Conservation (phyloP, 1,140 invertebrate genomes). For the Dermatophagoides farinae region DNA sequence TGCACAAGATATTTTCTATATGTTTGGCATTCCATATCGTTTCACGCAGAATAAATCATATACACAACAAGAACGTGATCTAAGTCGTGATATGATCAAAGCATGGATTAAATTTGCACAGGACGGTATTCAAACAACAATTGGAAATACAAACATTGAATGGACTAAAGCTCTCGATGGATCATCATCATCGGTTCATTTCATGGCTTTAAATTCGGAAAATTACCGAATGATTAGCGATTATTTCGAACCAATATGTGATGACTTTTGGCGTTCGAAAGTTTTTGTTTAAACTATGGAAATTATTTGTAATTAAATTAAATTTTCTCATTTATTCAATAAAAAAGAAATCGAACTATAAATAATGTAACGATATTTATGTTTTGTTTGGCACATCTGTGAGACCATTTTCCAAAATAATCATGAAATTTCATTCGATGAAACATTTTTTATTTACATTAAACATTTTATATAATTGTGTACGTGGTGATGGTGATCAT, state of each 20-base stretch:
- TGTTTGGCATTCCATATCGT: constrained; percentile 43
- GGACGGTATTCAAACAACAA: constrained; percentile 11
- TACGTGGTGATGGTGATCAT: too few species aligned
- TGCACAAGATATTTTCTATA: constrained; percentile 80
- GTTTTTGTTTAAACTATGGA: too few species aligned
- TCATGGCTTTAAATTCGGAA: neutral
- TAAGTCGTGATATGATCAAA: constrained; percentile 16
- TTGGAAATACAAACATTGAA: neutral
- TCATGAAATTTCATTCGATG: too few species aligned
- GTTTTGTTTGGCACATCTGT: too few species aligned
- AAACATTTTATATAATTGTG: too few species aligned
- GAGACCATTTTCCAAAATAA: too few species aligned
- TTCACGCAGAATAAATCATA: neutral
- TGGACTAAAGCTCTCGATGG: neutral
- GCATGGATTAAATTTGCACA: constrained; percentile 17
- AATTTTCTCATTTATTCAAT: too few species aligned
- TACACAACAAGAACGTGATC: constrained; percentile 12
- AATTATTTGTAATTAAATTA: too few species aligned
- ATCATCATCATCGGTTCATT: neutral
- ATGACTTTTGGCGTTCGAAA: neutral
- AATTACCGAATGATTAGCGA: neutral
- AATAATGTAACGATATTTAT: too few species aligned
- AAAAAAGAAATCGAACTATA: too few species aligned
- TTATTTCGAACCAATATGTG: neutral
- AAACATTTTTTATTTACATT: too few species aligned